Evolutionary conservation across 1,140 invertebrate genomes (phyloP), one percentile per base, ranked within the genome.

Genomic region (Trichogramma pretiosum): DNA sequence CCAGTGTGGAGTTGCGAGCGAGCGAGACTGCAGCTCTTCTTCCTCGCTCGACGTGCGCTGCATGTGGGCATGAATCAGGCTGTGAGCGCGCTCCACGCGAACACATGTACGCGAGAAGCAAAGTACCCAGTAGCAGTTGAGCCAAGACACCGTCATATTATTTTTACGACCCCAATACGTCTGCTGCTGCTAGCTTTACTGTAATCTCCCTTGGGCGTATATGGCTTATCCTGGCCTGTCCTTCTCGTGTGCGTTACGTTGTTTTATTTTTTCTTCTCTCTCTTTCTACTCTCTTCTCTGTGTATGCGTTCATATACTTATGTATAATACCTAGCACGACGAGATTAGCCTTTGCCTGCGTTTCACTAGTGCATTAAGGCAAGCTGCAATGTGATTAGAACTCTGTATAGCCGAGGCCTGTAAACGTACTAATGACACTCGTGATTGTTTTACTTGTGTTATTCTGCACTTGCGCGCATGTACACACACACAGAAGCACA

Each of bases 161-260:
- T 63, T 64, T 65, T 65, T 65, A 63, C 56, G 60, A 56, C 46
- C 58, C 62, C 60, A 56, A 65, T 64, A 62, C 57, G 61, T 65
- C 61, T 57, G 57, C 53, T 43, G 49, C n/a, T n/a, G n/a, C n/a
- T n/a, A n/a, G 53, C 50, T 63, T 65, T 65, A 65, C 54, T 62
- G 63, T 63, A 63, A 62, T 65, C 62, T 64, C 55, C 50, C 50
- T 35, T 45, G 56, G 56, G 57, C 39, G 37, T 24, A 40, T 3
- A 18, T 37, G 24, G 30, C 21, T 26, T 18, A 14, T 33, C 13
- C 10, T 38, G 16, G 4, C 35, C 30, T 24, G 10, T 19, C 11
- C 22, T 9, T 37, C 14, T 22, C 18, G 11, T 28, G 37, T 39
- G 19, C 19, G 41, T 11, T 40, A 16, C 11, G 34, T 38, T 22